A percentile compares a stretch with the other conserved stretches of the same genome.
Evolutionary conservation across 2,797 vertebrate genomes (phyloP).

Genomic region (Aeoliscus strigatus): DNA sequence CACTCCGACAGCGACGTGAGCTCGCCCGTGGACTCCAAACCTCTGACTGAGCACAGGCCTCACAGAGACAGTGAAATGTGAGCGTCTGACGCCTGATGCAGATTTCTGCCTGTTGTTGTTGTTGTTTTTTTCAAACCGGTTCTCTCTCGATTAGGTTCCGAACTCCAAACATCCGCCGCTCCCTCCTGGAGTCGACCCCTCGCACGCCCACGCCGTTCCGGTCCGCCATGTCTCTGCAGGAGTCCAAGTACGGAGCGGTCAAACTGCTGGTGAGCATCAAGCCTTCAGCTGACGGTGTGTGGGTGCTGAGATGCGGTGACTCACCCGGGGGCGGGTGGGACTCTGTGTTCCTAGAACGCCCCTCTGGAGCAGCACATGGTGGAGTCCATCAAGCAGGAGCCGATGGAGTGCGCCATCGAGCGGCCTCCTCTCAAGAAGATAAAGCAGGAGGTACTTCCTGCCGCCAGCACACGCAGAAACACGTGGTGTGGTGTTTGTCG

Average conservation of each 20-base stretch:
- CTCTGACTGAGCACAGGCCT: conserved; percentile 77
- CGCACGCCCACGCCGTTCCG: conserved; percentile 93
- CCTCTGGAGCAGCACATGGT: conserved; percentile 84
- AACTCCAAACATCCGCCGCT: conserved; percentile 89
- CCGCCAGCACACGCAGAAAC: background rate
- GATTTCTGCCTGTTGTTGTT: background rate
- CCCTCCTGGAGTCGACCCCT: conserved; percentile 89
- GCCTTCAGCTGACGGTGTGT: background rate
- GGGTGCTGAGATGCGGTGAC: background rate
- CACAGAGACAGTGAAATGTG: conserved; percentile 92
- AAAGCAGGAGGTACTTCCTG: conserved; percentile 90
- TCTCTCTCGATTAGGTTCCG: conserved; percentile 78
- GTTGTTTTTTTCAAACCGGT: background rate
- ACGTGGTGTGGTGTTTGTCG: no score
- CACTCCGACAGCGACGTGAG: conserved; percentile 81
- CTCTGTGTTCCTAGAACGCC: conserved; percentile 74
- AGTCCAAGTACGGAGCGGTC: conserved; percentile 88
- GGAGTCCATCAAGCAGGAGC: conserved; percentile 93
- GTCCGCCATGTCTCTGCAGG: conserved; percentile 83
- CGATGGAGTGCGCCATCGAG: conserved; percentile 87
- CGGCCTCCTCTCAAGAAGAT: conserved; percentile 93
- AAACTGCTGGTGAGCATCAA: conserved; percentile 85
- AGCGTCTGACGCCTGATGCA: conserved; percentile 36
- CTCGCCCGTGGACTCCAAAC: conserved; percentile 81
- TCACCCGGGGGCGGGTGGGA: conserved; percentile 15